Evolutionary conservation across 2,888 invertebrate species (phyloP), one percentile per base, ranked within the genome.

Genomic region (Athetis lepigone): DNA sequence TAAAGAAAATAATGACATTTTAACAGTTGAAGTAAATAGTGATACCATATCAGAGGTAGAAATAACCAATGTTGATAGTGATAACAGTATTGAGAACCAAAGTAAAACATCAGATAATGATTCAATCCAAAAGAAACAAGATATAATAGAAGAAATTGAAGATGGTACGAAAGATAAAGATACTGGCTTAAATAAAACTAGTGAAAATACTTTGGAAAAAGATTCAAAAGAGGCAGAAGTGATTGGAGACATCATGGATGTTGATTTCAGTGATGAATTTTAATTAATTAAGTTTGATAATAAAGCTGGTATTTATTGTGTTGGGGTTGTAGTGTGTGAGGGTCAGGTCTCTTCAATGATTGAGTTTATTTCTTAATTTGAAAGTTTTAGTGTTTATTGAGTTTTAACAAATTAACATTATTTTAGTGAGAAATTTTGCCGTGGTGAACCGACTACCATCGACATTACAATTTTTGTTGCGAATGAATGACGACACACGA

Each of bases 221-320:
- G 51, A 63, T 37, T 1, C 7, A 18, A 46, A 58, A 3, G n/a
- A 19, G 0, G 50, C 21, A 16, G 58, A 56, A 19, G 61, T 55
- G 37, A 43, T 63, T 25, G 82, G 85, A 21, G 86, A 90, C 18
- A 29, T 91, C 1, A 93, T 94, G 92, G 92, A 93, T 81, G 83
- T 93, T 13, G 93, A 94, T 80, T 94, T 94, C 63, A 85, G 75
- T 84, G 92, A 92, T 39, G 92, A 92, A 18, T 93, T 91, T 79
- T 93, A 80, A 40, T 18, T 23, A 1, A 4, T 25, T 18, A n/a
- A 11, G 45, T 51, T 51, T 55, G 13, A 5, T 50, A 72, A 56
- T 76, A 71, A 64, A 71, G 18, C 19, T 40, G 18, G 21, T 65
- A 65, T 75, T 77, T 58, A 69, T 77, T 59, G 1, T 11, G 43